These are phyloP conservation scores for Antheraea yamamai DNA, from an alignment of 2,888 invertebrate species.

Conservation along the genomic window DNA sequence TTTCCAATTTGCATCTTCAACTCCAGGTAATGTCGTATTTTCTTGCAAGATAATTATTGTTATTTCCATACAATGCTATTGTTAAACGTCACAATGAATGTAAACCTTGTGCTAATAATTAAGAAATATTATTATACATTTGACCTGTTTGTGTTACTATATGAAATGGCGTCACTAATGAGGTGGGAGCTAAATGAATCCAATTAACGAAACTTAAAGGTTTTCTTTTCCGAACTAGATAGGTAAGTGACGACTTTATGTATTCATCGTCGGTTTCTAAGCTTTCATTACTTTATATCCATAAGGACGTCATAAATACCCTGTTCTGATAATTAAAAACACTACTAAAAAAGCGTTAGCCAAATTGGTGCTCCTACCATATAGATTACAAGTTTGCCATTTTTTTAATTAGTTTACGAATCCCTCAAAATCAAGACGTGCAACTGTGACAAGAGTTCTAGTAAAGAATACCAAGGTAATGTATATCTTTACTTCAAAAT, in stretches of 20 bases:
- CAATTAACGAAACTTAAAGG: slow-evolving; percentile 53
- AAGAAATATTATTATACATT: not conserved
- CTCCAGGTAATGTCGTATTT: not conserved
- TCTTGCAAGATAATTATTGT: not conserved
- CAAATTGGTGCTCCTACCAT: too few relatives aligned
- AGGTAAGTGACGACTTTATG: not conserved
- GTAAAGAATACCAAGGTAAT: too few relatives aligned
- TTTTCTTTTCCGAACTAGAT: slow-evolving; percentile 26
- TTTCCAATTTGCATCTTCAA: too few relatives aligned
- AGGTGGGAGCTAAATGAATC: slow-evolving; percentile 32
- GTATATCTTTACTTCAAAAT: too few relatives aligned
- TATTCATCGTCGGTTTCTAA: not conserved
- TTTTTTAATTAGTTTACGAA: too few relatives aligned
- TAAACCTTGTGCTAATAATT: not conserved
- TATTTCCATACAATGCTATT: not conserved
- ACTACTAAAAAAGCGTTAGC: too few relatives aligned
- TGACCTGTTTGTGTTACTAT: not conserved
- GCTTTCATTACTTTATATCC: not conserved
- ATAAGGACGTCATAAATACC: too few relatives aligned
- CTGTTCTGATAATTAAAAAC: too few relatives aligned
- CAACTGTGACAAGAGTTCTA: too few relatives aligned
- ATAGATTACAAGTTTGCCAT: too few relatives aligned
- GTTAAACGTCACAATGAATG: not conserved
- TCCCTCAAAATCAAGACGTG: too few relatives aligned
- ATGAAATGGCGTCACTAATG: slow-evolving; percentile 18